Percentiles rank a stretch among this genome's conserved stretches.
These are phyloP conservation scores for Speoplatyrhinus poulsoni DNA, from an alignment of 2,113 vertebrate species.

Conservation along the genomic window DNA sequence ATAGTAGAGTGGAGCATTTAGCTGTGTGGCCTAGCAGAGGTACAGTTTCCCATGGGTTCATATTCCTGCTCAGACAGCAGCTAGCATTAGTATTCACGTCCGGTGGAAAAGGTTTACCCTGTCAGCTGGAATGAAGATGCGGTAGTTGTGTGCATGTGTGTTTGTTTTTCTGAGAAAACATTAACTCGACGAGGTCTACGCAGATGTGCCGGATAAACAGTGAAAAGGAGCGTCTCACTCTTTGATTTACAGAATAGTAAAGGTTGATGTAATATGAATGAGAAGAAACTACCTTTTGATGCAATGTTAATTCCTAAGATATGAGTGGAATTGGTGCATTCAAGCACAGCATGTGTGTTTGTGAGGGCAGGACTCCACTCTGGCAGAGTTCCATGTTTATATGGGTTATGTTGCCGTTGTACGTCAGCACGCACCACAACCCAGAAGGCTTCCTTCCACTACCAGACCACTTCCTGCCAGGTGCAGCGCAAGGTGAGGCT, in stretches of 20 bases:
- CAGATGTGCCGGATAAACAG: background rate
- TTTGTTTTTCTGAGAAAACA: background rate
- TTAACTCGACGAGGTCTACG: constrained; percentile 1
- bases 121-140: constrained; percentile 65
- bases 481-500: constrained; percentile 62
- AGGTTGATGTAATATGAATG: background rate
- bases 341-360: background rate
- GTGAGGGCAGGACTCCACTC: constrained; percentile 52
- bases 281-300: background rate
- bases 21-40: background rate
- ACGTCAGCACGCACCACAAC: constrained; percentile 64
- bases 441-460: constrained; percentile 70
- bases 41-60: constrained; percentile 23
- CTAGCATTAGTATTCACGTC: constrained; percentile 60
- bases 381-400: constrained; percentile 53
- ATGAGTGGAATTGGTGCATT: background rate
- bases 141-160: constrained; percentile 2
- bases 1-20: background rate
- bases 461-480: constrained; percentile 64
- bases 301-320: background rate
- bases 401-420: constrained; percentile 51
- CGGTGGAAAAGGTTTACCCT: constrained; percentile 50
- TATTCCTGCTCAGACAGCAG: background rate
- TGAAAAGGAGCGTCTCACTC: constrained; percentile 51
- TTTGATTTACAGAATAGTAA: constrained; percentile 27